Conservation (phyloP, 2,888 invertebrate genomes). For the Corythucha ciliata region DNA sequence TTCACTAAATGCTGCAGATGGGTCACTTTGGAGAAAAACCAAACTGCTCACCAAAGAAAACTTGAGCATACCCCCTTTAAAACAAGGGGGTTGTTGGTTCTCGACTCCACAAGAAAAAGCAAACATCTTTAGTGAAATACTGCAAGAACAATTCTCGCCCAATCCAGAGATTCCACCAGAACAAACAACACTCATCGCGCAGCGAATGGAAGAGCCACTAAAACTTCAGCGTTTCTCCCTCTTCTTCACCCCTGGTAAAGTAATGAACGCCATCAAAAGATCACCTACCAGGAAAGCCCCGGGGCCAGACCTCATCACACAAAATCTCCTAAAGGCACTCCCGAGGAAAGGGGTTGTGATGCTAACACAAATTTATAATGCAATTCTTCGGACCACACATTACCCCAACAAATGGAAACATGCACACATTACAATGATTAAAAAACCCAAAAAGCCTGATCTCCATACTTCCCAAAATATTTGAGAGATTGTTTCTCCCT, state of each 20-base stretch:
- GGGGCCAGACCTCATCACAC: conserved; percentile 35
- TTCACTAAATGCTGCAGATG: no score
- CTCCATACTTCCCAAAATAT: conserved; percentile 16
- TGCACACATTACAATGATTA: conserved; percentile 22
- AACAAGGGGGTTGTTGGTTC: no score
- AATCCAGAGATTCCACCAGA: conserved; percentile 7
- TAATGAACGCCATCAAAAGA: conserved; percentile 3
- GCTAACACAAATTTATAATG: conserved; percentile 34
- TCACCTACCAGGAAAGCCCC: conserved; percentile 28
- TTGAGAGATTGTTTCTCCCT: conserved; percentile 18
- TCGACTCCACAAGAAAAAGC: conserved; percentile 7
- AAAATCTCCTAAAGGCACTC: conserved; percentile 32
- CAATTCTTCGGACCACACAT: conserved; percentile 32
- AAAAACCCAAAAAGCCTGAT: conserved; percentile 23
- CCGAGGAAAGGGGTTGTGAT: conserved; percentile 31
- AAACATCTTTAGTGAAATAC: not conserved
- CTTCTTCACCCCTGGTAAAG: not conserved
- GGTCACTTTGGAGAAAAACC: no score
- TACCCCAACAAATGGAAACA: conserved; percentile 35
- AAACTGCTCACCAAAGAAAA: no score
- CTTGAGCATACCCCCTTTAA: no score
- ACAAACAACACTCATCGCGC: not conserved
- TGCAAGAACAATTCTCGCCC: not conserved
- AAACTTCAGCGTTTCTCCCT: not conserved
- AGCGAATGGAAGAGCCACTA: not conserved